Evolutionary conservation across 1,140 invertebrate genomes (phyloP).

Genomic region (Contarinia nasturtii): DNA sequence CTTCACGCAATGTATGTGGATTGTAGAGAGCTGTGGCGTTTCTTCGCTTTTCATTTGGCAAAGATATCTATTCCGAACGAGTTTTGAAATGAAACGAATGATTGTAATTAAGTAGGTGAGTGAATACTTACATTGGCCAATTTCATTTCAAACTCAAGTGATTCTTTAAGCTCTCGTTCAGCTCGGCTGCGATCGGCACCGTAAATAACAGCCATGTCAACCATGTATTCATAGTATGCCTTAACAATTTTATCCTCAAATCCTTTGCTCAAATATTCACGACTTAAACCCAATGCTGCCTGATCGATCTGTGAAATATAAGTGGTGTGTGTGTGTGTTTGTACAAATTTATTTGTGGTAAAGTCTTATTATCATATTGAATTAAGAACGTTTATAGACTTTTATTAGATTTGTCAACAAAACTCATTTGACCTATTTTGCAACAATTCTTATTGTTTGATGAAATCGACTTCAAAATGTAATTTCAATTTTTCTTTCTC

Average conservation of each 20-base stretch:
- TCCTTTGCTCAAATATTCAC: constrained; percentile 78
- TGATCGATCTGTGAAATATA: constrained; percentile 66
- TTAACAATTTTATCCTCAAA: constrained; percentile 55
- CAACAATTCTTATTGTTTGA: neutral
- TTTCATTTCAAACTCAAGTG: constrained; percentile 78
- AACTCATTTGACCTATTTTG: no score
- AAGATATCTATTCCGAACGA: constrained; percentile 45
- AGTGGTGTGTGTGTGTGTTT: neutral
- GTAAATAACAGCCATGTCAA: constrained; percentile 70
- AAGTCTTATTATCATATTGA: neutral
- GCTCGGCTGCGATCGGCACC: constrained; percentile 59
- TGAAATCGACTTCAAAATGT: neutral
- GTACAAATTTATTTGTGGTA: neutral
- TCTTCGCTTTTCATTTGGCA: constrained; percentile 74
- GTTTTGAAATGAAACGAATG: no score
- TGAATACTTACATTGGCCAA: constrained; percentile 65
- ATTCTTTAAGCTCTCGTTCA: constrained; percentile 52
- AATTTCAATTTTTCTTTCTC: no score
- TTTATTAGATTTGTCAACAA: neutral
- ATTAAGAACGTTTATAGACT: no score
- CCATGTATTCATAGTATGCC: constrained; percentile 68
- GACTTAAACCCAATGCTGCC: constrained; percentile 64
- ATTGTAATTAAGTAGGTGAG: no score
- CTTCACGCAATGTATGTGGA: constrained; percentile 58
- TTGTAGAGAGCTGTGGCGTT: constrained; percentile 85